phyloP scores from a whole-genome alignment of 1,140 invertebrate genomes.

The Meloidogyne exigua region DNA sequence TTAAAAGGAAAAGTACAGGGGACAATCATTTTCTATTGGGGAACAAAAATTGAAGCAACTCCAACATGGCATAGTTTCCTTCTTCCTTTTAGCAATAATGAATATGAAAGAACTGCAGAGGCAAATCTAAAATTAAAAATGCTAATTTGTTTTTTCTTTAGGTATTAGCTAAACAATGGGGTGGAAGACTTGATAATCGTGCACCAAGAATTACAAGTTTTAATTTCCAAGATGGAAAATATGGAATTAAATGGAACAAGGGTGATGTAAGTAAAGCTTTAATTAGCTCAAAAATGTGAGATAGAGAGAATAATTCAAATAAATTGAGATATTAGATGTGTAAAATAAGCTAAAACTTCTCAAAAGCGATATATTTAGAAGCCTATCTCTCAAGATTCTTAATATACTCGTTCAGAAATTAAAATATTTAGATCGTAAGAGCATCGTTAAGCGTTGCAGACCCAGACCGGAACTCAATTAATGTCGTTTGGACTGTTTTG shows the following conservation, averaged over 20 bases:
- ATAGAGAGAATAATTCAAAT: too few relatives aligned
- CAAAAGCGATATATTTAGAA: too few relatives aligned
- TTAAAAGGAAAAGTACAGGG: neutral
- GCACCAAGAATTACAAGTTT: neutral
- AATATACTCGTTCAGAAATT: too few relatives aligned
- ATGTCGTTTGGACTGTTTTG: neutral
- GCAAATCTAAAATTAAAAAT: too few relatives aligned
- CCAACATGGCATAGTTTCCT: neutral
- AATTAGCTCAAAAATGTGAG: too few relatives aligned
- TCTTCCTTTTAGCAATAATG: neutral
- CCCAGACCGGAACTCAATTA: neutral
- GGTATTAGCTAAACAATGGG: neutral
- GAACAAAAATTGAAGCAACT: neutral
- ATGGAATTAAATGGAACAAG: neutral
- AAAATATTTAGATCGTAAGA: neutral
- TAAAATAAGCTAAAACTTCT: too few relatives aligned
- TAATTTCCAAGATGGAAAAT: neutral
- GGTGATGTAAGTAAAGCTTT: neutral
- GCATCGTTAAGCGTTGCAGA: neutral
- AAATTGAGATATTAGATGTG: too few relatives aligned
- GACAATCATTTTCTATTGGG: neutral
- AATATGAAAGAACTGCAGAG: neutral
- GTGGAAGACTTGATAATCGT: neutral
- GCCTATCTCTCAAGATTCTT: too few relatives aligned
- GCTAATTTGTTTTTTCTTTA: too few relatives aligned